Percentiles rank a stretch among this genome's conserved stretches.
phyloP scores from a whole-genome alignment of 37 sponge, comb jelly and placozoan genomes.

The Diacarnus erythraeanus region DNA sequence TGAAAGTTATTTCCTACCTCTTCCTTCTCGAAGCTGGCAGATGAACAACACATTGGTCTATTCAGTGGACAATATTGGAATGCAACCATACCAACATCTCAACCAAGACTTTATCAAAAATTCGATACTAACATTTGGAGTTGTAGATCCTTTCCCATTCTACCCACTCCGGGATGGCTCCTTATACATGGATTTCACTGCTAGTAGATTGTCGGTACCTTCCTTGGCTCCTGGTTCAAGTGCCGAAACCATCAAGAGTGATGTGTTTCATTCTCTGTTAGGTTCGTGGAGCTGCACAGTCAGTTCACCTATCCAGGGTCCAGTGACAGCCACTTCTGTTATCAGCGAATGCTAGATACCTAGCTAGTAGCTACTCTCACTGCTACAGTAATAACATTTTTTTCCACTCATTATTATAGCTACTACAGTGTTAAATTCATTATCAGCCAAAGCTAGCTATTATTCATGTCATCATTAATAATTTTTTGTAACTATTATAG shows the following conservation, averaged over 20 bases:
- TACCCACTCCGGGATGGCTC: background rate
- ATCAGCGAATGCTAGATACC: constrained; percentile 3
- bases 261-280: background rate
- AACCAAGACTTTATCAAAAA: background rate
- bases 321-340: background rate
- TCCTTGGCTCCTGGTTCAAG: background rate
- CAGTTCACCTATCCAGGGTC: background rate
- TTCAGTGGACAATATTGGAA: background rate
- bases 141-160: background rate
- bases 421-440: too few relatives aligned
- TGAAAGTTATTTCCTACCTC: background rate
- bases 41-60: background rate
- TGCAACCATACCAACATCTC: background rate
- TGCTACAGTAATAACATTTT: too few relatives aligned
- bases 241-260: background rate
- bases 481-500: too few relatives aligned
- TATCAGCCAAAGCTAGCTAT: too few relatives aligned
- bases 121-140: background rate
- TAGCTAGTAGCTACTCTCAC: too few relatives aligned
- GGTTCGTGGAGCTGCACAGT: background rate
- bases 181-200: background rate
- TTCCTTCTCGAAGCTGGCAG: background rate
- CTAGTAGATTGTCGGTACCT: background rate
- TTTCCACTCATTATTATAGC: too few relatives aligned
- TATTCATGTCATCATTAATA: too few relatives aligned